Evolutionary conservation across 2,888 invertebrate species (phyloP), one percentile per base, ranked within the genome.

Genomic region (Sphaerophoria taeniata): DNA sequence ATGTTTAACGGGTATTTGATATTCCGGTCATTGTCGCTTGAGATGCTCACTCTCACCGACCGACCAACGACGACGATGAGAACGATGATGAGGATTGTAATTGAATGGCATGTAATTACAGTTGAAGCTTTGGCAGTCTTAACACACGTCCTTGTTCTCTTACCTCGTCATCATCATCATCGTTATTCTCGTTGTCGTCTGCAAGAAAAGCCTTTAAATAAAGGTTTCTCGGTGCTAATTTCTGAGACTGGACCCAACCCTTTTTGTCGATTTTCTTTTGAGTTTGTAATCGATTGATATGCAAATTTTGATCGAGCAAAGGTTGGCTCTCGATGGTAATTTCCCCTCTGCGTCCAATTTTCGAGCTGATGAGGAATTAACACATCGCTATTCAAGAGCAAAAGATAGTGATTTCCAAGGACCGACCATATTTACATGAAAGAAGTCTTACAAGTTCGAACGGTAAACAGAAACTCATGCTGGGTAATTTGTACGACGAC

Each of bases 61-160:
- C 43, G 24, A 43, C 12, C 43, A n/a, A 9, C 33, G 14, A 34
- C 4, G n/a, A 45, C 43, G 56, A 45, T 24, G 56, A 49, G 16
- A 6, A 49, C 33, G 14, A 49, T 51, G 24, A 16, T 51, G 36
- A 43, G 53, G 60, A 80, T 60, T 80, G 67, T 75, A 84, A 79
- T 84, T 84, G 75, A 84, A 76, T 80, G 84, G 71, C 60, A 75
- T 75, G 71, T 84, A 84, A 84, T 84, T 84, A 67, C 80, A 84
- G 78, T 74, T 65, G 65, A 72, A 75, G 58, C 9, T 36, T 0
- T 33, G 33, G 12, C 11, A 14, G 16, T 7, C 33, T 47, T 3
- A 39, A 4, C 24, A 6, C 33, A 4, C 33, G 31, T 33, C 33
- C 39, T 12, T 33, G 24, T 24, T 24, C 24, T 24, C 24, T 24